Evolutionary conservation across 2,113 vertebrate species (phyloP), one percentile per base, ranked within the genome.

Genomic region (Tetrao urogallus): DNA sequence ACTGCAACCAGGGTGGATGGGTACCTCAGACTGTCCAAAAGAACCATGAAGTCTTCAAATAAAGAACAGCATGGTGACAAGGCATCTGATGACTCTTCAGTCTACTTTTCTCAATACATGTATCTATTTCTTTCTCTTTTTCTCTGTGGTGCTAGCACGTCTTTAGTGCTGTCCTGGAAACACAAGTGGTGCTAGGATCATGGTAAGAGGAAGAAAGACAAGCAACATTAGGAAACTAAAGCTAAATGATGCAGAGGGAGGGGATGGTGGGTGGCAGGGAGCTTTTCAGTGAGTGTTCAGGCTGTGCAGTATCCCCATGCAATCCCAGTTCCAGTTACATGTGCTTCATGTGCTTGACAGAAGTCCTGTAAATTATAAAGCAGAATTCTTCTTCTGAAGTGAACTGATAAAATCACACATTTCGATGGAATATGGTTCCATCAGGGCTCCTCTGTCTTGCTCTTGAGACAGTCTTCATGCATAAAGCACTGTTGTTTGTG

Each of bases 401-500:
- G 82, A 96, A 94, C 90, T 71, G 90, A 90, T 95, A 96, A 93
- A 94, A 90, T 81, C 91, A 34, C 88, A 88, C 76, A 38, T 94
- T 95, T 95, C 76, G 83, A 57, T 90, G 82, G 65, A 94, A 92
- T 92, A 88, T 93, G 79, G 93, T 88, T 92, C 95, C 61, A 94
- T 95, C 90, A 92, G 76, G 93, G 83, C 73, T 94, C 47, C 95
- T 95, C 95, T 96, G 86, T 95, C 96, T 95, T 96, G 88, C 95
- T 96, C 95, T 96, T 21, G 80, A 96, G 95, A 96, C 95, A 88
- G 92, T 96, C 93, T 95, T 94, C 92, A 95, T 95, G 92, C 86
- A 96, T 96, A 96, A 96, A 96, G 95, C 84, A 2, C 92, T 92
- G 95, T 96, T 96, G 95, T 96, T 96, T 91, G 93, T 97, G 93